phyloP scores from a whole-genome alignment of 1,140 invertebrate species.

The Phortica variegata region DNA sequence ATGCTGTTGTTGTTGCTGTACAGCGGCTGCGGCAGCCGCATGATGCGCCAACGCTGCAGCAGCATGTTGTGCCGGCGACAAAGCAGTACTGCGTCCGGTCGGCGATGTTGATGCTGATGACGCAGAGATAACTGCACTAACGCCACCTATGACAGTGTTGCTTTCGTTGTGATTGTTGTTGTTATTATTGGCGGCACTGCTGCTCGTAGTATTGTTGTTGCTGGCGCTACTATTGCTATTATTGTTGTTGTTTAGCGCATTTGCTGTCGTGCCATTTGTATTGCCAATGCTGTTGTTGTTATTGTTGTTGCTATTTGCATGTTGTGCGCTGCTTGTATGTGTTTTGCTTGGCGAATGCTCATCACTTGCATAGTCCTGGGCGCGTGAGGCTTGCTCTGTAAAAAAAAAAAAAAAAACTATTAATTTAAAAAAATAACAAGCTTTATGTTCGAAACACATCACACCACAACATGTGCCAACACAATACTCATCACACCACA shows the following conservation, averaged over 20 bases:
- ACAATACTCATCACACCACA: no score
- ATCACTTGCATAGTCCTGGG: slow-evolving; percentile 45
- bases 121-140: no score
- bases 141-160: no score
- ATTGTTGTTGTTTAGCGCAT: neutral
- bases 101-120: no score
- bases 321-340: slow-evolving; percentile 8
- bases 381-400: slow-evolving; percentile 48
- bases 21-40: slow-evolving; percentile 18
- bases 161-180: no score
- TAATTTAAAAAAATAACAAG: no score
- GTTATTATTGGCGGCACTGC: neutral
- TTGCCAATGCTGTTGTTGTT: slow-evolving; percentile 3
- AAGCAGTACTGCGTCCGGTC: neutral
- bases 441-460: no score
- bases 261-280: slow-evolving; percentile 5
- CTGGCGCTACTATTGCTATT: slow-evolving; percentile 7
- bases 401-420: neutral
- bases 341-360: slow-evolving; percentile 46
- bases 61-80: slow-evolving; percentile 20
- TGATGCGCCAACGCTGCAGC: slow-evolving; percentile 23
- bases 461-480: no score
- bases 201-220: slow-evolving; percentile 6
- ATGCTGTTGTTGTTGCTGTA: slow-evolving; percentile 17
- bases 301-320: slow-evolving; percentile 16